These are phyloP conservation scores for Microctenopoma lineatum DNA, from an alignment of 2,797 vertebrate species.

Conservation along the genomic window DNA sequence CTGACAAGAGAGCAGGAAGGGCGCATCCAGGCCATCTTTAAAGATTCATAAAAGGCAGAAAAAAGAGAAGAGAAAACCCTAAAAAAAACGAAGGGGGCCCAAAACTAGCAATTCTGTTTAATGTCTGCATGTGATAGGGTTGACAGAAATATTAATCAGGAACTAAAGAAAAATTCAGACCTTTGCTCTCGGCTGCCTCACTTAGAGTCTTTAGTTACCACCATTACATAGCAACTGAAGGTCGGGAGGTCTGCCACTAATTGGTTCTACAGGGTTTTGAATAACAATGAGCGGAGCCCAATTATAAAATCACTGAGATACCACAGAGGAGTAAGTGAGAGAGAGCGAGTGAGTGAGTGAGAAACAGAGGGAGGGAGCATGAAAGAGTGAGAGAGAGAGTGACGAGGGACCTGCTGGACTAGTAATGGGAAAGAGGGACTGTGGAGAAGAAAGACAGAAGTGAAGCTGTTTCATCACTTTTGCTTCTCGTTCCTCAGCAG, in stretches of 20 bases:
- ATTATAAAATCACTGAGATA: constrained; percentile 84
- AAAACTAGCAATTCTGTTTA: constrained; percentile 89
- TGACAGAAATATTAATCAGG: constrained; percentile 95
- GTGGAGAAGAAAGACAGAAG: constrained; percentile 53
- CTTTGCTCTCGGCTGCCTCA: constrained; percentile 81
- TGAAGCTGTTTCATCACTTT: constrained; percentile 71
- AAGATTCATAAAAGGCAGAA: constrained; percentile 86
- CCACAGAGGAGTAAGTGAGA: constrained; percentile 37
- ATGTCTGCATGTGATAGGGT: constrained; percentile 86
- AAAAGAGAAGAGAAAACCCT: constrained; percentile 43
- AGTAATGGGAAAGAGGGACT: constrained; percentile 58
- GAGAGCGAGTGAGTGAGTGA: not conserved
- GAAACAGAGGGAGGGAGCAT: constrained; percentile 43
- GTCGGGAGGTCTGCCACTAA: constrained; percentile 86
- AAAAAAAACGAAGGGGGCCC: constrained; percentile 65
- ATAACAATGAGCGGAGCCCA: constrained; percentile 84
- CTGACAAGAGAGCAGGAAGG: constrained; percentile 91
- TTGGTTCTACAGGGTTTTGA: constrained; percentile 88
- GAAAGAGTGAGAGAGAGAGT: constrained; percentile 37
- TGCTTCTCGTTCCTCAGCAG: constrained; percentile 69
- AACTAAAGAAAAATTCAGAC: constrained; percentile 86
- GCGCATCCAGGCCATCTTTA: constrained; percentile 89
- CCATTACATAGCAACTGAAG: constrained; percentile 77
- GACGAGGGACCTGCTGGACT: constrained; percentile 62
- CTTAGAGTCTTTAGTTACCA: constrained; percentile 82